Evolutionary conservation across 2,888 invertebrate genomes (phyloP).

Genomic region (Chrysolina oricalcia): DNA sequence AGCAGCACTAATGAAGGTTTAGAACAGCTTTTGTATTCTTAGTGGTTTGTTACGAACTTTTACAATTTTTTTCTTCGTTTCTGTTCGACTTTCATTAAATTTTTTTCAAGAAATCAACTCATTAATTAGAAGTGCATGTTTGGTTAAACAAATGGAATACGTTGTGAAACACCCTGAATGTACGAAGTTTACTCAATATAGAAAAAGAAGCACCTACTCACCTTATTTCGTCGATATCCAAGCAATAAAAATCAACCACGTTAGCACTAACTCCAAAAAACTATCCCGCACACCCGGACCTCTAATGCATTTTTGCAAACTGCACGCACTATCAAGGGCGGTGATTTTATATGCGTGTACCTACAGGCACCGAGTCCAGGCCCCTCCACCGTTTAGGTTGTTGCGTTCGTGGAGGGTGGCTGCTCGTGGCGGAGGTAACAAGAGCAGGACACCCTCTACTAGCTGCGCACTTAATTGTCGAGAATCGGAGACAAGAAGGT

Average conservation of each 20-base stretch:
- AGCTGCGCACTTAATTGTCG: not conserved
- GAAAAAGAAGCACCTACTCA: not conserved
- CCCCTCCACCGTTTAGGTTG: conserved; percentile 60
- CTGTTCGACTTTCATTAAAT: no score
- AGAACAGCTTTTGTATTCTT: no score
- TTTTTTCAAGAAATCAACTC: no score
- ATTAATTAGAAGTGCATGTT: no score
- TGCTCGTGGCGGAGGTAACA: conserved; percentile 3
- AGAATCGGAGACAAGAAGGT: conserved; percentile 5
- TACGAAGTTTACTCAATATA: not conserved
- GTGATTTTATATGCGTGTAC: conserved; percentile 63
- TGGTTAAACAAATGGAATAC: no score
- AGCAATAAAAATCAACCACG: not conserved
- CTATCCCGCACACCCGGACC: conserved; percentile 2
- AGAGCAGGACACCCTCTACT: conserved; percentile 6
- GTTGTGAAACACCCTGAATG: no score
- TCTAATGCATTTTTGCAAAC: conserved; percentile 55
- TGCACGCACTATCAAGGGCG: conserved; percentile 63
- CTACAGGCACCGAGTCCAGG: conserved; percentile 31
- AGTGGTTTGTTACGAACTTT: no score
- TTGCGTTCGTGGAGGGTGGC: not conserved
- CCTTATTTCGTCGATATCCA: not conserved
- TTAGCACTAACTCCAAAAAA: not conserved
- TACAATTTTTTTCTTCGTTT: no score
- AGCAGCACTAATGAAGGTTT: no score